Evolutionary conservation across 2,113 vertebrate species (phyloP).

Genomic region (Taxidea taxus): DNA sequence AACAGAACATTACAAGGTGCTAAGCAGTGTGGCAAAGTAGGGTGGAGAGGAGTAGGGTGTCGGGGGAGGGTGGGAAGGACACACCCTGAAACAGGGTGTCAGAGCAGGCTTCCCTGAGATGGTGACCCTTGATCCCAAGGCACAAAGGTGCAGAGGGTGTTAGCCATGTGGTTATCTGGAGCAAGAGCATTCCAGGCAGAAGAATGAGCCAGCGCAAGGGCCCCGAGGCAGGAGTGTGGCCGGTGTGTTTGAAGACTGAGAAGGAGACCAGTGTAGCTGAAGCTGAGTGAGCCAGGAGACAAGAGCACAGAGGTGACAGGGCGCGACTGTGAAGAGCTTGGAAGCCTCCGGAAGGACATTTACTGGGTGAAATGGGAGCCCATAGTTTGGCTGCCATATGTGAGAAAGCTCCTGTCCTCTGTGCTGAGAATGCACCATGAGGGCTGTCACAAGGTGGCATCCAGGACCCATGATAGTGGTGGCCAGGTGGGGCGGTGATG

Average conservation of each 20-base stretch:
- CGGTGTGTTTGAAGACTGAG: neutral
- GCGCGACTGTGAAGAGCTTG: neutral
- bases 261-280: neutral
- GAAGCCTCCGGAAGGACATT: neutral
- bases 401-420: neutral
- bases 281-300: neutral
- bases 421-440: neutral
- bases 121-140: neutral
- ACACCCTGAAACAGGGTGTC: neutral
- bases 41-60: neutral
- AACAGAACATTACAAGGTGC: neutral
- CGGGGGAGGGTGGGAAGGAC: neutral
- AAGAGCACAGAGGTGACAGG: accelerated
- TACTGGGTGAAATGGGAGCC: neutral
- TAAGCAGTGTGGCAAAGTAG: neutral
- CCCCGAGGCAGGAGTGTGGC: neutral
- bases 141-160: neutral
- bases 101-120: neutral
- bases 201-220: neutral
- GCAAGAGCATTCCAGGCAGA: neutral
- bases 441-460: no score
- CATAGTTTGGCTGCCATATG: accelerated
- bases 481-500: neutral
- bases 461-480: neutral
- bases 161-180: neutral